Percentiles rank a stretch among this genome's conserved stretches.
These are phyloP conservation scores for Orthosia cruda DNA, from an alignment of 2,888 invertebrate genomes.

Conservation along the genomic window DNA sequence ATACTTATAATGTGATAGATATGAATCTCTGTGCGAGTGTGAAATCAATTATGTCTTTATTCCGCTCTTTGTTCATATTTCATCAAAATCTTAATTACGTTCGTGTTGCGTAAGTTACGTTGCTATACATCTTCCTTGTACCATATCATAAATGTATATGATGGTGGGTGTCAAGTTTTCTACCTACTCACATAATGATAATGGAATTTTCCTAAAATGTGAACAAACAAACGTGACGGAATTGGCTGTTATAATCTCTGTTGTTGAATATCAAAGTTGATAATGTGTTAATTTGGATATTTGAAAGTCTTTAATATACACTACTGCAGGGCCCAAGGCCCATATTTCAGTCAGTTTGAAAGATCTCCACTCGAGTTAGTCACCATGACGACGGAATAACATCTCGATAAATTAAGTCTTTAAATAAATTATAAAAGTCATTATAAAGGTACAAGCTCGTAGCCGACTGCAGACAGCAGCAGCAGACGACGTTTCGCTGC, in stretches of 20 bases:
- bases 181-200: not conserved
- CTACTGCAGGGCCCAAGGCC: no score
- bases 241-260: not conserved
- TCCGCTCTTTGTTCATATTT: slow-evolving; percentile 45
- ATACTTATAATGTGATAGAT: slow-evolving; percentile 58
- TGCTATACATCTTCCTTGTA: slow-evolving; percentile 25
- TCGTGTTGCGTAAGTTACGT: slow-evolving; percentile 17
- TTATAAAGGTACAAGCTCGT: no score
- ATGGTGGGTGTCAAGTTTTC: slow-evolving; percentile 15
- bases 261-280: no score
- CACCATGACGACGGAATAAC: no score
- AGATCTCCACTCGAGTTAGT: no score
- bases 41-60: slow-evolving; percentile 51
- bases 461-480: no score
- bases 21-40: slow-evolving; percentile 36
- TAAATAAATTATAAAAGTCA: no score
- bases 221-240: not conserved
- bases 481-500: no score
- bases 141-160: not conserved
- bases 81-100: slow-evolving; percentile 53
- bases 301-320: no score
- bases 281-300: no score
- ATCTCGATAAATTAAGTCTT: no score
- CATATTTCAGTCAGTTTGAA: no score
- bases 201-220: slow-evolving; percentile 2